phyloP scores from a whole-genome alignment of 1,140 invertebrate genomes.

The Steinernema feltiae region DNA sequence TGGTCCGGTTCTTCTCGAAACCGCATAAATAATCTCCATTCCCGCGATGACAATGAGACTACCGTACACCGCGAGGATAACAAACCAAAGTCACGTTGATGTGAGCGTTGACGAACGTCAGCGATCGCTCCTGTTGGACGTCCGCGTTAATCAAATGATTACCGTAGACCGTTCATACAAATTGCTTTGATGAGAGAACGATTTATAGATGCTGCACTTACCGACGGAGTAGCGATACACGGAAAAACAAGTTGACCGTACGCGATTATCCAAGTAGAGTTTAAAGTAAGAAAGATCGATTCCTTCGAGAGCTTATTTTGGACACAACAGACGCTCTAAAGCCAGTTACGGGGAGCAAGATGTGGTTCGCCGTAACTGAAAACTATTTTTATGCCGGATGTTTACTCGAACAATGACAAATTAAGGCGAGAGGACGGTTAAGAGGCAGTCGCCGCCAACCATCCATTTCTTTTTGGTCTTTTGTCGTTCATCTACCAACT shows the following conservation, averaged over 20 bases:
- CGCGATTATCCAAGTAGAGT: neutral
- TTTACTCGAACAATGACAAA: neutral
- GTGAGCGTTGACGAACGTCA: neutral
- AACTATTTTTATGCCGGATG: too few relatives aligned
- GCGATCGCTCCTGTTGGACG: neutral
- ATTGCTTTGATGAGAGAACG: too few relatives aligned
- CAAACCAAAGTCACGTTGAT: neutral
- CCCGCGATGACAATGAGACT: neutral
- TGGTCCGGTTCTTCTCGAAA: neutral
- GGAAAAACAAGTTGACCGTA: neutral
- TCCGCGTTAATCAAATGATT: neutral
- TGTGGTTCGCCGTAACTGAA: too few relatives aligned
- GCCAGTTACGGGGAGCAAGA: too few relatives aligned
- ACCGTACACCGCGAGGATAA: neutral
- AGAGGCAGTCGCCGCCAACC: neutral
- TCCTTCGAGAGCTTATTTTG: too few relatives aligned
- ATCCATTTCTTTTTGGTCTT: slow-evolving; percentile 4
- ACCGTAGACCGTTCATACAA: neutral
- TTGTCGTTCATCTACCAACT: slow-evolving; percentile 3
- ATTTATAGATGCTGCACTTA: too few relatives aligned
- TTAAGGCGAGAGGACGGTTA: neutral
- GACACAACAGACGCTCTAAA: too few relatives aligned
- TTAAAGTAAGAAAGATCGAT: neutral
- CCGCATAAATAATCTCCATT: neutral
- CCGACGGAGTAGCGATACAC: neutral